A percentile compares a stretch with the other conserved stretches of the same genome.
Conservation (phyloP, 1,140 invertebrate species). For the Berghia stephanieae region DNA sequence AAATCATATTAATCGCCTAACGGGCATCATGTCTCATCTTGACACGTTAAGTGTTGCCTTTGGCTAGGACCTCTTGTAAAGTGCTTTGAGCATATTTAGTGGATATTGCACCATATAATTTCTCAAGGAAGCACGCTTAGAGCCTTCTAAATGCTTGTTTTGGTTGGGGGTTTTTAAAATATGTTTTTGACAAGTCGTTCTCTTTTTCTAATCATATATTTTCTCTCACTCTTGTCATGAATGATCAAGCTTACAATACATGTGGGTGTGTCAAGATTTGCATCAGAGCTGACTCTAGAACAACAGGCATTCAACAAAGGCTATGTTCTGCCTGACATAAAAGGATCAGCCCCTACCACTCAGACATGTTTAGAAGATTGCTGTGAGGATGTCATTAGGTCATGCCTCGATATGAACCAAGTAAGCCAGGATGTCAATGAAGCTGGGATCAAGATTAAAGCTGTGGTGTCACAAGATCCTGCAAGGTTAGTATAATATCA, state of each 20-base stretch:
- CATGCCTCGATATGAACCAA: constrained; percentile 64
- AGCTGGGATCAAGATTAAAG: constrained; percentile 50
- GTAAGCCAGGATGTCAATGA: constrained; percentile 65
- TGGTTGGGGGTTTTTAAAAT: no score
- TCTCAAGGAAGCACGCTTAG: no score
- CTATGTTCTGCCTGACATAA: constrained; percentile 64
- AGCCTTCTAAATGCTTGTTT: no score
- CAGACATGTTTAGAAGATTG: constrained; percentile 58
- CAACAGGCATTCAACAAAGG: constrained; percentile 68
- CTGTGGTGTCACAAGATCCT: constrained; percentile 67
- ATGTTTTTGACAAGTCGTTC: no score
- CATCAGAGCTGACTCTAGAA: constrained; percentile 67
- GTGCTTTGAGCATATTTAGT: no score
- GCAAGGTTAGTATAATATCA: constrained; percentile 62
- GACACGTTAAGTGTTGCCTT: no score
- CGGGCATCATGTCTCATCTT: no score
- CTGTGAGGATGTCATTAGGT: constrained; percentile 54
- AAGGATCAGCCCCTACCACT: constrained; percentile 46
- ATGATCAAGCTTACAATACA: constrained; percentile 65
- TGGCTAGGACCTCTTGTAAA: no score
- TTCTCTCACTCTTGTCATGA: background rate
- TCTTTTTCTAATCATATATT: no score
- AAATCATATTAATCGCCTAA: no score
- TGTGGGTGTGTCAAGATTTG: constrained; percentile 70
- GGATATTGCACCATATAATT: no score